A percentile compares a stretch with the other conserved stretches of the same genome.
Conservation (phyloP, 1,140 invertebrate genomes). For the Brachionus calyciflorus region DNA sequence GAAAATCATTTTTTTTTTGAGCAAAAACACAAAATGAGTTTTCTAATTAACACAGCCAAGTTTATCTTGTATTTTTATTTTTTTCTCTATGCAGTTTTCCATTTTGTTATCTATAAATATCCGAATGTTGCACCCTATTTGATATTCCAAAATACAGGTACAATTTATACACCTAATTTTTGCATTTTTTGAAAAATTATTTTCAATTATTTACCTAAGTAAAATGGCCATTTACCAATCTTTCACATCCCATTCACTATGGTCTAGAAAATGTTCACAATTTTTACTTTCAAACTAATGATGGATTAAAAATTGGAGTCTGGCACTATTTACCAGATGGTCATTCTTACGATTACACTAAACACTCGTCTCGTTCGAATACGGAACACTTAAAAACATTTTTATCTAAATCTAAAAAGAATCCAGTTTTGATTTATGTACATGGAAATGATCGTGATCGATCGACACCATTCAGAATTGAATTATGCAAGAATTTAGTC, state of each 20-base stretch:
- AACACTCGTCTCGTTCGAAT: background rate
- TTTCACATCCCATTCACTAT: background rate
- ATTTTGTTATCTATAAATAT: conserved; percentile 1
- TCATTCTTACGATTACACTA: background rate
- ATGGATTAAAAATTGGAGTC: conserved; percentile 5
- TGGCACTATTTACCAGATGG: conserved; percentile 33
- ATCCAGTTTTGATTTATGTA: conserved; percentile 22
- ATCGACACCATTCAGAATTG: background rate
- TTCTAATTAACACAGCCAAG: background rate
- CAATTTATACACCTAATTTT: background rate
- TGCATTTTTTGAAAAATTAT: background rate
- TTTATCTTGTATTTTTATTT: conserved; percentile 10
- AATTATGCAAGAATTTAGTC: background rate
- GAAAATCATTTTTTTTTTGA: too few relatives aligned
- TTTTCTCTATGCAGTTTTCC: background rate
- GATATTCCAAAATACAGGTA: conserved; percentile 31
- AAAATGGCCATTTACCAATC: conserved; percentile 17
- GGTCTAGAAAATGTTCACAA: conserved; percentile 15
- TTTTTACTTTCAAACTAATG: conserved; percentile 11
- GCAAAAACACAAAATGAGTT: background rate
- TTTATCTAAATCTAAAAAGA: background rate
- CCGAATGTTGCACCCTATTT: background rate
- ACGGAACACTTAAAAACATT: background rate
- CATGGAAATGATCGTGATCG: conserved; percentile 40
- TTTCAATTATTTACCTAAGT: background rate